phyloP scores from a whole-genome alignment of 2,888 invertebrate species.

The Acronicta leporina region DNA sequence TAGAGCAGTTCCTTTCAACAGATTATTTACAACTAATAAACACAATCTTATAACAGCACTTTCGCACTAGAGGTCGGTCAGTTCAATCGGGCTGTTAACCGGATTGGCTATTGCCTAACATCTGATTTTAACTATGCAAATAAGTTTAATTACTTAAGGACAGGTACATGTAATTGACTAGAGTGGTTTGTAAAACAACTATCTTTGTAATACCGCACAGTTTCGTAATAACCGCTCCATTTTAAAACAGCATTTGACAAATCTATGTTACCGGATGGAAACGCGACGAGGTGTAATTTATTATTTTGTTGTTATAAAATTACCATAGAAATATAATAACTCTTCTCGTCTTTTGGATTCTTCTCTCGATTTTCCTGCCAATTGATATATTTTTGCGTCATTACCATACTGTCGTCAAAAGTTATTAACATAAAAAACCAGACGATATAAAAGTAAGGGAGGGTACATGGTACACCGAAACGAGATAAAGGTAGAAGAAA shows the following conservation, averaged over 20 bases:
- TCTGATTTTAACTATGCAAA: slow-evolving; percentile 31
- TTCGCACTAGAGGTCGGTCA: slow-evolving; percentile 16
- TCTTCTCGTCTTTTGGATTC: no score
- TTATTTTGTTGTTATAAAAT: no score
- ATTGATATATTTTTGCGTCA: no score
- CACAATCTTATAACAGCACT: slow-evolving; percentile 5
- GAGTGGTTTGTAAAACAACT: slow-evolving; percentile 28
- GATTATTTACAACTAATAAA: not conserved
- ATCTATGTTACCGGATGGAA: slow-evolving; percentile 2
- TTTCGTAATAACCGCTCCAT: slow-evolving; percentile 29
- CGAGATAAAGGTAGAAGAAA: no score
- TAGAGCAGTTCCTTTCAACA: no score
- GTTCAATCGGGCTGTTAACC: slow-evolving; percentile 25
- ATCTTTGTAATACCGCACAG: slow-evolving; percentile 24
- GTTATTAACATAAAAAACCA: no score
- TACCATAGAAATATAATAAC: no score
- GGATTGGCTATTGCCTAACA: slow-evolving; percentile 25
- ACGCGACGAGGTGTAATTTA: not conserved
- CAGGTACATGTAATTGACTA: slow-evolving; percentile 9
- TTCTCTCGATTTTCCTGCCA: no score
- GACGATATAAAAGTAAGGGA: no score
- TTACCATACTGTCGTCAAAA: no score
- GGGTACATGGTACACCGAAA: no score
- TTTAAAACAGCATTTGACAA: slow-evolving; percentile 23
- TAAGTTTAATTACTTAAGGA: slow-evolving; percentile 28